phyloP scores from a whole-genome alignment of 2,113 vertebrate species.

The Ochotona curzoniae region DNA sequence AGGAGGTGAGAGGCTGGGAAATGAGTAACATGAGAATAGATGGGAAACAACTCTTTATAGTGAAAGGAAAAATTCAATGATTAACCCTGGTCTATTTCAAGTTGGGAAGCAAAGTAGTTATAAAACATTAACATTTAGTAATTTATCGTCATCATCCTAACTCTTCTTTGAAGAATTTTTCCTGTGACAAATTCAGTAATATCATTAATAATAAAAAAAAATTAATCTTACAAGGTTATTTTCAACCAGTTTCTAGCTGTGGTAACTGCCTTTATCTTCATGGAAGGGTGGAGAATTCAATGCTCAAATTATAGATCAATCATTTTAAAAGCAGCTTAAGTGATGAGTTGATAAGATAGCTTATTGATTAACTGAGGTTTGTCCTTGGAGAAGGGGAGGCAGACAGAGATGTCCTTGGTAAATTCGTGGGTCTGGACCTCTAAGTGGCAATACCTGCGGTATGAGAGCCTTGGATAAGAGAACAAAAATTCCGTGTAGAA shows the following conservation, averaged over 20 bases:
- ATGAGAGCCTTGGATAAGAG: not conserved
- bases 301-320: not conserved
- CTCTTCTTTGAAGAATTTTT: conserved; percentile 11
- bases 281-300: not conserved
- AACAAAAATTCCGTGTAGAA: conserved; percentile 9
- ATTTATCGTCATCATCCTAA: conserved; percentile 17
- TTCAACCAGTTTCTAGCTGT: not conserved
- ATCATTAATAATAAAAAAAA: conserved; percentile 33
- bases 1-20: not conserved
- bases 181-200: conserved; percentile 32
- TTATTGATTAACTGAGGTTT: not conserved
- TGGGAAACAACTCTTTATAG: not conserved
- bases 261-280: conserved; percentile 8
- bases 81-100: not conserved
- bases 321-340: conserved; percentile 2
- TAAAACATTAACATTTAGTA: not conserved
- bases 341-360: not conserved
- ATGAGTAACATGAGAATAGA: not conserved
- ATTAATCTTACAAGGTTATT: not conserved
- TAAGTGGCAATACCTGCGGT: not conserved
- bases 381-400: not conserved
- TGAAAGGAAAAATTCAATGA: not conserved
- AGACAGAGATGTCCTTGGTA: not conserved
- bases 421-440: not conserved
- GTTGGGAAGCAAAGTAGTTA: not conserved